Base-by-base conservation (phyloP, 2,113 vertebrate species). In the Sceloporus undulatus region DNA sequence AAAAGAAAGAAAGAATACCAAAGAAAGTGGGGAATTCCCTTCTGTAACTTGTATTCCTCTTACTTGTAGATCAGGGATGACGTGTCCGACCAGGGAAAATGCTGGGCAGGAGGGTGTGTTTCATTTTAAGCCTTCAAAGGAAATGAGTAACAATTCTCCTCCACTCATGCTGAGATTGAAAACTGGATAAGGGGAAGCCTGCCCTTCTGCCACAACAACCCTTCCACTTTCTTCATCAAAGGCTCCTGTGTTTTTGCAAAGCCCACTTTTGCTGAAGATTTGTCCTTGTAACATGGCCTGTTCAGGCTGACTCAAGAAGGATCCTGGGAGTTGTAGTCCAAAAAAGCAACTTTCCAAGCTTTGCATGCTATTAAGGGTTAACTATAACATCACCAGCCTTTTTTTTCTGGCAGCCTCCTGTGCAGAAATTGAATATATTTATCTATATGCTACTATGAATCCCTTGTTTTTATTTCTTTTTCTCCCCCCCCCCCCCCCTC, bases 71-170 rank as follows among this genome's bases (percentile, higher is more conserved):
- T 13, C 3, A n/a, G 89, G 6, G 85, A 9, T 90, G 90, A 94
- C 77, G 89, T 93, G 90, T 86, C 95, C 90, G 85, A 85, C 88
- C 84, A 88, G 91, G 91, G 90, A 86, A 52, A 0, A 92, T 42
- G 56, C 77, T 90, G 91, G 91, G 88, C 87, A 86, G 38, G 1
- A 87, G 87, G 79, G 62, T 85, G 82, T 38, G 90, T 88, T 93
- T 87, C 91, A 94, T 96, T 96, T 95, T 90, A 93, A 92, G 91
- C 73, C 85, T 78, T 85, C 85, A 87, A 74, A 85, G 93, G 92
- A 94, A 95, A 93, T 92, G 93, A 95, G 90, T 94, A 89, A 87
- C 76, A 92, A 88, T 85, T 93, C 90, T 95, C 91, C 88, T 92
- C 86, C 40, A 93, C 87, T 84, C 82, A 71, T 59, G 78, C 19